Conservation (phyloP, 37 sponge, comb jelly and placozoan genomes). For the Beroe ovata region DNA sequence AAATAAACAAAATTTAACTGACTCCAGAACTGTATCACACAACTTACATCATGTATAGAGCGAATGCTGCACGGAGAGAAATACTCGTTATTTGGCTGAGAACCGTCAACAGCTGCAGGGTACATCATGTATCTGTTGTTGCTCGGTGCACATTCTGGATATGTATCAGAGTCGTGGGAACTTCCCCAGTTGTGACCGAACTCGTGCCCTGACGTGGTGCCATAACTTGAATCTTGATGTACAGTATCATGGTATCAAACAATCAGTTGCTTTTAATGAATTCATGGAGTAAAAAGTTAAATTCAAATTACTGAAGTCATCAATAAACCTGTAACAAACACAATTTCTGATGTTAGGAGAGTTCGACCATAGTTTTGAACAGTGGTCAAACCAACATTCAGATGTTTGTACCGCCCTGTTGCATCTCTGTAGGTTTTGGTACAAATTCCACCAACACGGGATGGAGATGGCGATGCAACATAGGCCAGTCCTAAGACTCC, state of each 20-base stretch:
- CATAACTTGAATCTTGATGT: too few species aligned
- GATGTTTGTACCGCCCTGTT: background rate
- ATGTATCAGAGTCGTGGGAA: slow-evolving; percentile 73
- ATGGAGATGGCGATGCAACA: slow-evolving; percentile 70
- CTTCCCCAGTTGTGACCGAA: slow-evolving; percentile 84
- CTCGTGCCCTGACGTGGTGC: slow-evolving; percentile 16
- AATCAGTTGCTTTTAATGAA: too few species aligned
- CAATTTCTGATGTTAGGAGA: slow-evolving; percentile 13
- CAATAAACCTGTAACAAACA: slow-evolving; percentile 65
- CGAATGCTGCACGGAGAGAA: slow-evolving; percentile 46
- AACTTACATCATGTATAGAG: slow-evolving; percentile 6
- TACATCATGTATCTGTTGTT: slow-evolving; percentile 41
- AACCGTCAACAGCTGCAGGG: slow-evolving; percentile 58
- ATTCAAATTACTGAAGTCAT: too few species aligned
- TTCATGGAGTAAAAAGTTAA: too few species aligned
- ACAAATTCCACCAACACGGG: slow-evolving; percentile 76
- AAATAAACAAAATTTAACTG: too few species aligned
- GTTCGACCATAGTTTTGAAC: slow-evolving; percentile 40
- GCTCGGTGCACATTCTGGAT: slow-evolving; percentile 30
- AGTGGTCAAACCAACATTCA: slow-evolving; percentile 45
- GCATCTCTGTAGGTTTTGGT: slow-evolving; percentile 46
- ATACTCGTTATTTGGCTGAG: slow-evolving; percentile 5
- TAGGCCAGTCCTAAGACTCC: slow-evolving; percentile 77
- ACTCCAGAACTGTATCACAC: too few species aligned
- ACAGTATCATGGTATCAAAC: too few species aligned